Base-by-base conservation (phyloP, 2,797 vertebrate species). In the Moxostoma hubbsi region DNA sequence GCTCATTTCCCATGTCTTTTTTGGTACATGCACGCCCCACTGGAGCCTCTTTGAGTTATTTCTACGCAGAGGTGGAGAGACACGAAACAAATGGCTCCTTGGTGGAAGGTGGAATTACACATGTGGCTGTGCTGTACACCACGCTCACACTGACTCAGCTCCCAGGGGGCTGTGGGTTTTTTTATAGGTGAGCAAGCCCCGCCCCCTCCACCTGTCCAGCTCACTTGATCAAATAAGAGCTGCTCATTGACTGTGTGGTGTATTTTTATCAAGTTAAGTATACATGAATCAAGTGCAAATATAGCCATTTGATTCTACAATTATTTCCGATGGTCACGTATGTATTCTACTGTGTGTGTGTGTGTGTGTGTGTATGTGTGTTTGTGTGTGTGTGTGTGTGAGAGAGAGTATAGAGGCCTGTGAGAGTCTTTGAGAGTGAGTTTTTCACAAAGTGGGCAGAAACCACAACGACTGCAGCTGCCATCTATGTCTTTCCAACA, bases 141-240 rank as follows among this genome's bases (percentile, higher is more conserved):
- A 7, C 15, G 9, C 61, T 0, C 64, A 75, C 86, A 90, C 90
- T 92, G 90, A 92, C 80, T 90, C 90, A 88, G 91, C 90, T 87
- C 89, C 88, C 81, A 63, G 81, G 75, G 74, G 70, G 15, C 43
- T 80, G 68, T 75, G 43, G 54, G 1, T 24, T 24, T 10, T 61
- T 84, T 87, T 86, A 88, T 86, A 89, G 89, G 90, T 91, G 87
- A 87, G 84, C 16, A 6, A 61, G 13, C 86, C 73, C 24, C 24
- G 64, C 4, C 0, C 62, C 67, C 77, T 79, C 72, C 74, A 80
- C 77, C 83, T 77, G 76, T 70, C 80, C 84, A 79, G 80, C 81
- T 81, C 79, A 82, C 85, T 86, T 83, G 73, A 49, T 71, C 47
- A 61, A 36, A 16, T 9, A 43, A 12, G 46, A 9, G 64, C 64